Evolutionary conservation across 2,113 vertebrate genomes (phyloP), one percentile per base, ranked within the genome.

Genomic region (Apodemus sylvaticus): DNA sequence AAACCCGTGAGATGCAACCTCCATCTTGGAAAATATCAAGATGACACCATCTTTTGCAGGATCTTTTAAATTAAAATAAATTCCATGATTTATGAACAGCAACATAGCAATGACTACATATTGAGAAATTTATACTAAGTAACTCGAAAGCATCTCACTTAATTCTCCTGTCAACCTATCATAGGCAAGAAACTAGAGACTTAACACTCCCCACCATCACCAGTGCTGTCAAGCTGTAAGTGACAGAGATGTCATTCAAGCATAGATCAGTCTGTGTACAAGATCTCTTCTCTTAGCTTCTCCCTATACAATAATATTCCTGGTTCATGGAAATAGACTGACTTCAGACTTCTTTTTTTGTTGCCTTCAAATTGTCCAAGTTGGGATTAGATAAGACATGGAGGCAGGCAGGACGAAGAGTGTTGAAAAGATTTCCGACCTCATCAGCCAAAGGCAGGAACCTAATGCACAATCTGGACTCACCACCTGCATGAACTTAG

Each of bases 51-150:
- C 62, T 85, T 90, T 68, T 87, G 78, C 22, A 16, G 58, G 51
- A 42, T 77, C 70, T 60, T 89, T 92, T 85, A 55, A 55, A 45
- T 92, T 96, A 55, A 93, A 94, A 85, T 70, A 48, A 51, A 86
- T 82, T 74, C 22, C 66, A 39, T 60, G 76, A 73, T 88, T 4
- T 73, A 39, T 91, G 73, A 68, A 22, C n/a, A 71, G 19, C 77
- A 39, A 64, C 10, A 51, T 1, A 87, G 45, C 62, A 79, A 10
- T 42, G 51, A 45, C 19, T 53, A 3, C 20, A 29, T 48, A 68
- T 17, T 8, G 73, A 94, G 26, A 29, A 83, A 60, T 79, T 85
- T 64, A 58, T 58, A 22, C 34, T 68, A 31, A 93, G 78, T 51
- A 48, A 17, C 79, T n/a, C 8, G 9, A 87, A 76, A 7, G 2